phyloP scores from a whole-genome alignment of 2,888 invertebrate genomes.

The Entomobrya multifasciata region DNA sequence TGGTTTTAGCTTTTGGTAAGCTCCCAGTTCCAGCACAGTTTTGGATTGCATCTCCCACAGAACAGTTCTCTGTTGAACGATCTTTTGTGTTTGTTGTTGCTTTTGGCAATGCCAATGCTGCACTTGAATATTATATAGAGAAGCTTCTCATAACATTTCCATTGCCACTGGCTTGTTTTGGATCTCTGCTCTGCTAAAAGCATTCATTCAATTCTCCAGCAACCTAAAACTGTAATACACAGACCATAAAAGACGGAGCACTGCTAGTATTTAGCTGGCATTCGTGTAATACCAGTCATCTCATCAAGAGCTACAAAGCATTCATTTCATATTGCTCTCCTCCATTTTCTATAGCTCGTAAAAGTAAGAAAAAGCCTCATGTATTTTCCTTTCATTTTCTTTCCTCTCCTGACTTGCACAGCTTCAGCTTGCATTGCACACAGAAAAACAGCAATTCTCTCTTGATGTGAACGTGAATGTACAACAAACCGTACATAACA shows the following conservation, averaged over 20 bases:
- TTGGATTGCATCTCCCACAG: constrained; percentile 54
- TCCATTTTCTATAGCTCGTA: not conserved
- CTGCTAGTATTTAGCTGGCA: constrained; percentile 32
- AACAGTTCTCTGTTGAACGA: constrained; percentile 39
- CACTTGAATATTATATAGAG: no score
- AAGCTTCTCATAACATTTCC: not conserved
- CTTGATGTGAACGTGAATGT: constrained; percentile 2
- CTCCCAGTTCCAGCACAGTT: constrained; percentile 47
- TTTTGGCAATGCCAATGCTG: constrained; percentile 34
- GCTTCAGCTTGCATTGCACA: constrained; percentile 4
- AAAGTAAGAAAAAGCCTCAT: constrained; percentile 1
- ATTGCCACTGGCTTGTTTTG: constrained; percentile 21
- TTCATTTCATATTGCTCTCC: not conserved
- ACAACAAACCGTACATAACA: constrained; percentile 22
- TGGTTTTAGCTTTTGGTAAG: constrained; percentile 63
- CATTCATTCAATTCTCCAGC: constrained; percentile 3
- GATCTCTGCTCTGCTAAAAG: not conserved
- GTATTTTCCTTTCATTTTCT: constrained; percentile 56
- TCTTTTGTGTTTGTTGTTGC: constrained; percentile 39
- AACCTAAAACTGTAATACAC: not conserved
- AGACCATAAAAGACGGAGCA: constrained; percentile 24
- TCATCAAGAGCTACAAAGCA: constrained; percentile 35
- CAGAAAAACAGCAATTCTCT: constrained; percentile 58
- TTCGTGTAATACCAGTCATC: constrained; percentile 53
- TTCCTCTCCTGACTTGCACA: not conserved